Evolutionary conservation across 2,888 invertebrate genomes (phyloP).

Genomic region (Antitype chi): DNA sequence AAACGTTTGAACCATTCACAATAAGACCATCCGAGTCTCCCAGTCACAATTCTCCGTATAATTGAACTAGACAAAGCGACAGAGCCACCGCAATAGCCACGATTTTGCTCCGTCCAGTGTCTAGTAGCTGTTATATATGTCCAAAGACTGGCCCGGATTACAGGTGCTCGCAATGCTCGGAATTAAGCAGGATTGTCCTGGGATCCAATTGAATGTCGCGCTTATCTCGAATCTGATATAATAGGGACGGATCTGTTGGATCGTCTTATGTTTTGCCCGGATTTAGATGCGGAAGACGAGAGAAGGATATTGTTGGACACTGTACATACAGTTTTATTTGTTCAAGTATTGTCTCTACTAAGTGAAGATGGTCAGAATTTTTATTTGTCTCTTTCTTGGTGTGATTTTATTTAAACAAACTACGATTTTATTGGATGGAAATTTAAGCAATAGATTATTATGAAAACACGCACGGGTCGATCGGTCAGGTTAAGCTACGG

Average conservation of each 20-base stretch:
- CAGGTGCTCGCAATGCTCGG: slow-evolving; percentile 69
- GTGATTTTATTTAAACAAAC: neutral
- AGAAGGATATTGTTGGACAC: slow-evolving; percentile 6
- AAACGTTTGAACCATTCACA: slow-evolving; percentile 1
- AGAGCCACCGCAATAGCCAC: slow-evolving; percentile 18
- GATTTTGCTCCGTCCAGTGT: slow-evolving; percentile 28
- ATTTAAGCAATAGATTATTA: neutral
- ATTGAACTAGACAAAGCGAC: slow-evolving; percentile 57
- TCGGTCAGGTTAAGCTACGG: no score
- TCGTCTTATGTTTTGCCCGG: slow-evolving; percentile 40
- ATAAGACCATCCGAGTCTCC: slow-evolving; percentile 17
- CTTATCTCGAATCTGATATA: slow-evolving; percentile 55
- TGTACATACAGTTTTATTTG: neutral
- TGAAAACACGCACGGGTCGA: neutral
- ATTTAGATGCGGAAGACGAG: slow-evolving; percentile 2
- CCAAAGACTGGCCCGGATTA: slow-evolving; percentile 45
- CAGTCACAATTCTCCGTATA: slow-evolving; percentile 27
- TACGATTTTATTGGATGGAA: neutral
- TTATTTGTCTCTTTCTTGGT: neutral
- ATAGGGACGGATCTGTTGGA: slow-evolving; percentile 37
- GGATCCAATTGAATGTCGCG: slow-evolving; percentile 57
- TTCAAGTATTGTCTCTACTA: neutral
- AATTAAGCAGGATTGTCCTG: slow-evolving; percentile 82
- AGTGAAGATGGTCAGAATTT: neutral
- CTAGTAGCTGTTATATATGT: slow-evolving; percentile 34